Percentiles rank a stretch among this genome's conserved stretches.
phyloP scores from a whole-genome alignment of 2,888 invertebrate species.

The Cistogaster globosa region DNA sequence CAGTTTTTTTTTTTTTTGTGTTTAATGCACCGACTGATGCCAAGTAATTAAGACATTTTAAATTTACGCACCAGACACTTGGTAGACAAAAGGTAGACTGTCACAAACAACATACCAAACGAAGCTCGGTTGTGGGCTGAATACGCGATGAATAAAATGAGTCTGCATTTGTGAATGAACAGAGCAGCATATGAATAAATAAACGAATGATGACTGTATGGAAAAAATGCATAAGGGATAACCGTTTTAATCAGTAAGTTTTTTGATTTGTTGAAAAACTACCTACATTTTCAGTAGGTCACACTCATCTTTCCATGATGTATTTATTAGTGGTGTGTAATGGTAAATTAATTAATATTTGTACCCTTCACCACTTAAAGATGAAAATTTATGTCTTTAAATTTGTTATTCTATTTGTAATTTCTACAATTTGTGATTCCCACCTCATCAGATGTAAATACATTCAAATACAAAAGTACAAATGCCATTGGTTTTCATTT shows the following conservation, averaged over 20 bases:
- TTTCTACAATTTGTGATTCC: too few relatives aligned
- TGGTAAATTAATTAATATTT: not conserved
- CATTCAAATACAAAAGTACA: too few relatives aligned
- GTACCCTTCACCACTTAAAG: not conserved
- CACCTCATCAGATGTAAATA: too few relatives aligned
- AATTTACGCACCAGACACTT: slow-evolving; percentile 63
- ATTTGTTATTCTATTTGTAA: not conserved
- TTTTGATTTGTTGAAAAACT: slow-evolving; percentile 9
- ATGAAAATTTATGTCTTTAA: not conserved
- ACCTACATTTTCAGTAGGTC: slow-evolving; percentile 26
- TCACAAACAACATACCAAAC: slow-evolving; percentile 38
- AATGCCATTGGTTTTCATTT: too few relatives aligned
- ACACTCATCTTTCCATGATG: not conserved
- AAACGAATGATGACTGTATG: not conserved
- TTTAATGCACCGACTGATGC: slow-evolving; percentile 52
- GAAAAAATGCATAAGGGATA: not conserved
- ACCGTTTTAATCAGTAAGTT: slow-evolving; percentile 36
- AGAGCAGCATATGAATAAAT: slow-evolving; percentile 15
- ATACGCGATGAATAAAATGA: slow-evolving; percentile 14
- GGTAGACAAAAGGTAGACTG: slow-evolving; percentile 59
- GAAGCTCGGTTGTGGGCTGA: slow-evolving; percentile 24
- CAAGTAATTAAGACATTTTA: slow-evolving; percentile 64
- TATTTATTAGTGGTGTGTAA: not conserved
- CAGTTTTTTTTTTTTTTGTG: not conserved
- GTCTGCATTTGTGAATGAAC: slow-evolving; percentile 20